These are phyloP conservation scores for Diplodus puntazzo DNA, from an alignment of 2,797 vertebrate genomes.

Conservation along the genomic window DNA sequence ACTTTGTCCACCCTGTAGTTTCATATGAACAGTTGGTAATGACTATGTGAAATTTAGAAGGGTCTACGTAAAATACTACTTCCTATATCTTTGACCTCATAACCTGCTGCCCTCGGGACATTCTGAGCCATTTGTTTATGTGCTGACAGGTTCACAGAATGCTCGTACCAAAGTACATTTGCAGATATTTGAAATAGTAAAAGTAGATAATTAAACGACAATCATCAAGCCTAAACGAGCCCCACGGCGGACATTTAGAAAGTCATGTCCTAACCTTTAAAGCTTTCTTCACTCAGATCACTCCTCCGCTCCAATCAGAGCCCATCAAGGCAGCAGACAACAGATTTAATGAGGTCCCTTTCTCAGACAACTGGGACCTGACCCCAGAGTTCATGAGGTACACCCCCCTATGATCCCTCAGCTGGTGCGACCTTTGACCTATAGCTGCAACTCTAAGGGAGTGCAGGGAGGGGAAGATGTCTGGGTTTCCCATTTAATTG, in stretches of 20 bases:
- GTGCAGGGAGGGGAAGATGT: neutral
- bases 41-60: neutral
- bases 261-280: constrained; percentile 3
- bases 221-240: neutral
- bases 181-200: constrained; percentile 2
- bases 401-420: constrained; percentile 15
- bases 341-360: constrained; percentile 40
- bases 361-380: constrained; percentile 18
- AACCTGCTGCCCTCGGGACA: neutral
- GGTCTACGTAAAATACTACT: neutral
- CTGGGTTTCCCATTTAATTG: constrained; percentile 41
- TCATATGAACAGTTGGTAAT: neutral
- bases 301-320: constrained; percentile 18
- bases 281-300: constrained; percentile 26
- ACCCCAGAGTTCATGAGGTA: constrained; percentile 42
- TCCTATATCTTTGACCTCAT: neutral
- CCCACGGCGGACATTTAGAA: neutral
- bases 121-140: neutral
- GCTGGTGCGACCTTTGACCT: constrained; percentile 51
- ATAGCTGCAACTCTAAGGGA: neutral
- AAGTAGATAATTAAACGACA: neutral
- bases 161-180: neutral
- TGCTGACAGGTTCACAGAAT: constrained; percentile 15
- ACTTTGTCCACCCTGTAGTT: neutral
- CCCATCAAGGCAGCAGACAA: neutral